phyloP scores from a whole-genome alignment of 2,888 invertebrate genomes.

The Bruchidius siliquastri region DNA sequence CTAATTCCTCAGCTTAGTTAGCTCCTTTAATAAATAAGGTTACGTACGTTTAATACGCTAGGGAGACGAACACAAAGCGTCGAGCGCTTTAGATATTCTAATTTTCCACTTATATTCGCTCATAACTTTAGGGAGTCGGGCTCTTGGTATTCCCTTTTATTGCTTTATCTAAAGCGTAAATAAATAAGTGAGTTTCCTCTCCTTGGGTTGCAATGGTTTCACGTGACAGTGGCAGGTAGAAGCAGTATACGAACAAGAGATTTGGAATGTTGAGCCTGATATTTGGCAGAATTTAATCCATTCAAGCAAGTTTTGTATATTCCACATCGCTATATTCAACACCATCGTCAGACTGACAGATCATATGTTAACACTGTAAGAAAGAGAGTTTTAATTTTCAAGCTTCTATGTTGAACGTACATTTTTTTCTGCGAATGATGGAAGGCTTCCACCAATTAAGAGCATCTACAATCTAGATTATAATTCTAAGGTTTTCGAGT shows the following conservation, averaged over 20 bases:
- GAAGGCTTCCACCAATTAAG: too few species aligned
- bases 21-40: constrained; percentile 45
- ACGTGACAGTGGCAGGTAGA: constrained; percentile 16
- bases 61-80: constrained; percentile 33
- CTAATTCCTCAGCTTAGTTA: constrained; percentile 43
- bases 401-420: too few species aligned
- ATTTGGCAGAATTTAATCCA: too few species aligned
- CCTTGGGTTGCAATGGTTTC: constrained; percentile 2
- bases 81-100: constrained; percentile 41
- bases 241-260: background rate
- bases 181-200: constrained; percentile 27
- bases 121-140: constrained; percentile 33
- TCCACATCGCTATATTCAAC: too few species aligned
- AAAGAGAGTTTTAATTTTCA: too few species aligned
- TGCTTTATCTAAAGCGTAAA: constrained; percentile 29
- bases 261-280: background rate
- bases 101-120: constrained; percentile 39
- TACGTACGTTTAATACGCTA: constrained; percentile 40
- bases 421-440: too few species aligned
- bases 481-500: too few species aligned
- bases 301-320: too few species aligned
- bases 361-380: too few species aligned
- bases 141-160: constrained; percentile 23
- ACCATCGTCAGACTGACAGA: too few species aligned
- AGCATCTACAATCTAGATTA: too few species aligned